Evolutionary conservation across 2,797 vertebrate genomes (phyloP).

Genomic region (Alcedo quadribrachys): DNA sequence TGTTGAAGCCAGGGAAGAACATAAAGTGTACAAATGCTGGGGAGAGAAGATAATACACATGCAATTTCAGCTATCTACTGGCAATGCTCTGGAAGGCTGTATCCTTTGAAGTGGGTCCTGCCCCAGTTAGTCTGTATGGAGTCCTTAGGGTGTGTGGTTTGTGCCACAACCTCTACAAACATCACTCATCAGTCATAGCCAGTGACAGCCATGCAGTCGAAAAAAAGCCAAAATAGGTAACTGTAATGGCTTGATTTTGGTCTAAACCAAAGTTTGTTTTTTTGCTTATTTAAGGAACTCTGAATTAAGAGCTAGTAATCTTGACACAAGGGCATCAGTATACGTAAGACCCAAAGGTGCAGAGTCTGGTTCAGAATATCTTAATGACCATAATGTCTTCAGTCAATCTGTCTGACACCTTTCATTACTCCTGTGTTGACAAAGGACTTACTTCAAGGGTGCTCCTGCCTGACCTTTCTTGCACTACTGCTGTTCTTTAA

Average conservation of each 20-base stretch:
- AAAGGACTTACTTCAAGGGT: background rate
- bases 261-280: background rate
- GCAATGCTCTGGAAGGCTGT: background rate
- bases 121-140: background rate
- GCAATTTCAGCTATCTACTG: background rate
- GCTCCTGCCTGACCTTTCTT: constrained; percentile 8
- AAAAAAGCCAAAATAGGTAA: background rate
- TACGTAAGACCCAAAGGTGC: background rate
- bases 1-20: background rate
- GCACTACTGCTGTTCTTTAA: background rate
- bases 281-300: background rate
- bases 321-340: background rate
- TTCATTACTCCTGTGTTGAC: background rate
- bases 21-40: background rate
- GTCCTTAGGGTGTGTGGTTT: background rate
- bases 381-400: background rate
- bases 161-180: background rate
- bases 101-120: background rate
- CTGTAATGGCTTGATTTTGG: background rate
- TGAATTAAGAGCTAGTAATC: background rate
- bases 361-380: background rate
- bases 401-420: background rate
- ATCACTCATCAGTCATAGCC: background rate
- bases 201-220: background rate
- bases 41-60: background rate